These are phyloP conservation scores for Drosophila kanekoi DNA, from an alignment of 2,888 invertebrate genomes.

Conservation along the genomic window DNA sequence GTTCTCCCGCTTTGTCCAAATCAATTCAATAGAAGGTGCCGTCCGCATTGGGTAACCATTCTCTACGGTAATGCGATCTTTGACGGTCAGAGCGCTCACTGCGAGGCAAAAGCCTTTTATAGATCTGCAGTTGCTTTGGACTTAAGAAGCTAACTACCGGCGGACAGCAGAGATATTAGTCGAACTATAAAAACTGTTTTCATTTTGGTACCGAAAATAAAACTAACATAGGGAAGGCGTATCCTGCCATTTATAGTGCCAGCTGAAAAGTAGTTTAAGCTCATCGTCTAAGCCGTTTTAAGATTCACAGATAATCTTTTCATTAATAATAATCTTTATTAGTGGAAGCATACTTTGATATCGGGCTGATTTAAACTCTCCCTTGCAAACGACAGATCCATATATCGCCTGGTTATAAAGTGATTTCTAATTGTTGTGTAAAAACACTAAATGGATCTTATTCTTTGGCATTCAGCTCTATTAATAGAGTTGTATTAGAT, in stretches of 20 bases:
- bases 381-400: slow-evolving; percentile 14
- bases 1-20: slow-evolving; percentile 41
- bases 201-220: slow-evolving; percentile 39
- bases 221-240: slow-evolving; percentile 1
- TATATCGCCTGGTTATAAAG: slow-evolving; percentile 5
- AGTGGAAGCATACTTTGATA: no score
- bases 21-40: slow-evolving; percentile 56
- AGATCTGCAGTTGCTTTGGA: fast-evolving
- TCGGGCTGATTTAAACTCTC: no score
- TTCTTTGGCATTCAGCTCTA: slow-evolving; percentile 13
- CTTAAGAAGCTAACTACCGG: slow-evolving; percentile 36
- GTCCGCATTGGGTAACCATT: slow-evolving; percentile 60
- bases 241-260: slow-evolving; percentile 34
- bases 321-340: no score
- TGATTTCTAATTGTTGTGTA: slow-evolving; percentile 11
- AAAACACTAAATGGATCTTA: slow-evolving; percentile 1
- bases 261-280: no score
- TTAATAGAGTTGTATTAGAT: slow-evolving; percentile 7
- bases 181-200: no score
- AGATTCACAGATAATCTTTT: no score
- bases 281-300: no score
- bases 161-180: slow-evolving; percentile 32
- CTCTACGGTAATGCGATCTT: slow-evolving; percentile 29
- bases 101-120: neutral
- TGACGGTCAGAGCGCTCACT: slow-evolving; percentile 26